These are phyloP conservation scores for Dunckerocampus dactyliophorus DNA, from an alignment of 2,113 vertebrate species.

Conservation along the genomic window DNA sequence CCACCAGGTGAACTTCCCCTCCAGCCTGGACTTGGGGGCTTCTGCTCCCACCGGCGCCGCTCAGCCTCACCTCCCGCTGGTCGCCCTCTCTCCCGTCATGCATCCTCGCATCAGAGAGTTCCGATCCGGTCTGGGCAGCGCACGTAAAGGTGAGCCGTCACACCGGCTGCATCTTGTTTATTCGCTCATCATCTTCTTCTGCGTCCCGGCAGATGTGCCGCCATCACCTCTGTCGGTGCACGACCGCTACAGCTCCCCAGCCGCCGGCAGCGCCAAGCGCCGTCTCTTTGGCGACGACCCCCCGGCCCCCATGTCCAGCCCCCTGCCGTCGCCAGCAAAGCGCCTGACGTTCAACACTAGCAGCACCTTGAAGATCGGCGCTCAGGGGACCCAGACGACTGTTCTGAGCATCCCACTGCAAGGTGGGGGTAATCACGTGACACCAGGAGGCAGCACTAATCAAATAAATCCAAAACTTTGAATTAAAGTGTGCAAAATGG, in stretches of 20 bases:
- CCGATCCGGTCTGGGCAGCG: slow-evolving; percentile 80
- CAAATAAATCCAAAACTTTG: too few species aligned
- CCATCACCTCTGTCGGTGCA: slow-evolving; percentile 84
- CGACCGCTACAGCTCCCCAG: slow-evolving; percentile 91
- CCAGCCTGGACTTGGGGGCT: slow-evolving; percentile 79
- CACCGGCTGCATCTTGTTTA: neutral
- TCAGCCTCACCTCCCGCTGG: slow-evolving; percentile 84
- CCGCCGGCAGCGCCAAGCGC: slow-evolving; percentile 90
- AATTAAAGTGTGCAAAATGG: too few species aligned
- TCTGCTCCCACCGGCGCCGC: slow-evolving; percentile 3
- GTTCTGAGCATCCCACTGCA: slow-evolving; percentile 81
- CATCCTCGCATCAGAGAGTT: slow-evolving; percentile 96
- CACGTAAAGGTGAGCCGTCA: slow-evolving; percentile 73
- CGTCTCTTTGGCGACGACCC: slow-evolving; percentile 91
- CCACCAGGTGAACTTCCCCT: slow-evolving; percentile 88
- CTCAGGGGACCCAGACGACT: slow-evolving; percentile 43
- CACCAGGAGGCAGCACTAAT: neutral
- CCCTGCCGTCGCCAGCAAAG: slow-evolving; percentile 70
- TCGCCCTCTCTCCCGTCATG: slow-evolving; percentile 87
- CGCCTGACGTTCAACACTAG: slow-evolving; percentile 47
- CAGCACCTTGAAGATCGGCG: slow-evolving; percentile 52
- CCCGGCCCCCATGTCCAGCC: slow-evolving; percentile 51
- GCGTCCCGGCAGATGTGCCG: slow-evolving; percentile 73
- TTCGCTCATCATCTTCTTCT: neutral
- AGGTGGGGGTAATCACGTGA: slow-evolving; percentile 60